phyloP scores from a whole-genome alignment of 2,113 vertebrate genomes.

The Amblyopsis rosae region DNA sequence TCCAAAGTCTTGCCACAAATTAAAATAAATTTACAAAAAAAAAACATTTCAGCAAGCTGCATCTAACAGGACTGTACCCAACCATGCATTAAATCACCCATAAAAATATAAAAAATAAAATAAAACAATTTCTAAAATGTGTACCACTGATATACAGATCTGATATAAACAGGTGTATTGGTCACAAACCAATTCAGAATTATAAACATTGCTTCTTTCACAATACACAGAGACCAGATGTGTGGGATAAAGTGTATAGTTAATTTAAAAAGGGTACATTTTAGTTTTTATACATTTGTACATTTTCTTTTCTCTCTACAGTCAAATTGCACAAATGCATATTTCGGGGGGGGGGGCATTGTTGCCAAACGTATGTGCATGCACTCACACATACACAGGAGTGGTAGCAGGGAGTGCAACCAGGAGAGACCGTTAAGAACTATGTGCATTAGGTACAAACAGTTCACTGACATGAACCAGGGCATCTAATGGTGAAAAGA shows the following conservation, averaged over 20 bases:
- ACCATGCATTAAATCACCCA: conserved; percentile 79
- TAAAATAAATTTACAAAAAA: conserved; percentile 18
- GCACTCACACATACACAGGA: conserved; percentile 48
- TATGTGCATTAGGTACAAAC: conserved; percentile 44
- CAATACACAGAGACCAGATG: conserved; percentile 76
- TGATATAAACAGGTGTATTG: conserved; percentile 84
- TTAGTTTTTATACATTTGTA: conserved; percentile 58
- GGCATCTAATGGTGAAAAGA: conserved; percentile 63
- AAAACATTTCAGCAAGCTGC: conserved; percentile 65
- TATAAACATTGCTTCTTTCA: conserved; percentile 85
- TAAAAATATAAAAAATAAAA: conserved; percentile 77
- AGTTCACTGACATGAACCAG: conserved; percentile 54
- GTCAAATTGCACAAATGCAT: conserved; percentile 70
- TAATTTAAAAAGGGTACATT: conserved; percentile 55
- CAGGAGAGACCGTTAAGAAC: conserved; percentile 23
- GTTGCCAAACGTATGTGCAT: too few species aligned
- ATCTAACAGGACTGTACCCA: conserved; percentile 63
- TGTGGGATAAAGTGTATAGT: conserved; percentile 64
- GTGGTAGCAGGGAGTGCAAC: conserved; percentile 66
- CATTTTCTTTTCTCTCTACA: conserved; percentile 52
- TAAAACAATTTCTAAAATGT: conserved; percentile 76
- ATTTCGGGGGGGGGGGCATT: conserved; percentile 54
- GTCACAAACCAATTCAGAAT: conserved; percentile 82
- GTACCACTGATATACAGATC: conserved; percentile 85
- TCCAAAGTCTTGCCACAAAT: conserved; percentile 62